A percentile compares a stretch with the other conserved stretches of the same genome.
These are phyloP conservation scores for Celastrina argiolus DNA, from an alignment of 2,888 invertebrate species.

Conservation along the genomic window DNA sequence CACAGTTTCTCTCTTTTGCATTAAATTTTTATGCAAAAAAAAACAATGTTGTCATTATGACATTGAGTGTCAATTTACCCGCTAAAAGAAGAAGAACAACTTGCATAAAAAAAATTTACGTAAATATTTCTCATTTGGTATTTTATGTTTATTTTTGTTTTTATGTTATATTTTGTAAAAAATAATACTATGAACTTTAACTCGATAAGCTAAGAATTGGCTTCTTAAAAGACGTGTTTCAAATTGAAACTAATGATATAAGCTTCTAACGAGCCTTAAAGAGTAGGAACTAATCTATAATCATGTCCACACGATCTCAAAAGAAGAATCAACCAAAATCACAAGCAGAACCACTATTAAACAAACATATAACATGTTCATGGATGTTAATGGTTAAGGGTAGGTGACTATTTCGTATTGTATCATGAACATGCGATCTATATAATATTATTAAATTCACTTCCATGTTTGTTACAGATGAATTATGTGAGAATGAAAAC, in stretches of 20 bases:
- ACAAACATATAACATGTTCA: constrained; percentile 80
- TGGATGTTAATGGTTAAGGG: constrained; percentile 84
- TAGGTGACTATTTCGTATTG: constrained; percentile 40
- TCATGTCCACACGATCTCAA: constrained; percentile 76
- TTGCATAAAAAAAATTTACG: no score
- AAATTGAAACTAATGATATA: not conserved
- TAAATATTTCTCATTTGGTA: no score
- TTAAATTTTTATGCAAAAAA: not conserved
- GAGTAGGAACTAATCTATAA: not conserved
- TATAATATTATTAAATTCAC: not conserved
- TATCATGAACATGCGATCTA: not conserved
- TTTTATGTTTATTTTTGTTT: no score
- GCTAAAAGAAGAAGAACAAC: not conserved
- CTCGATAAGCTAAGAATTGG: not conserved
- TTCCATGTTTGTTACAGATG: constrained; percentile 48
- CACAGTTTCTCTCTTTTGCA: not conserved
- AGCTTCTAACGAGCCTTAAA: not conserved
- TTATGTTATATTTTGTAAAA: no score
- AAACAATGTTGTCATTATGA: not conserved
- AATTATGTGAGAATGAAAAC: constrained; percentile 52
- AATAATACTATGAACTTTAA: no score
- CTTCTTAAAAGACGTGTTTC: not conserved
- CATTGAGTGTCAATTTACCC: not conserved
- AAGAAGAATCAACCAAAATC: constrained; percentile 70
- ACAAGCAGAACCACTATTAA: constrained; percentile 51